Conservation (phyloP, 1,140 invertebrate genomes). For the Lucilia cuprina region DNA sequence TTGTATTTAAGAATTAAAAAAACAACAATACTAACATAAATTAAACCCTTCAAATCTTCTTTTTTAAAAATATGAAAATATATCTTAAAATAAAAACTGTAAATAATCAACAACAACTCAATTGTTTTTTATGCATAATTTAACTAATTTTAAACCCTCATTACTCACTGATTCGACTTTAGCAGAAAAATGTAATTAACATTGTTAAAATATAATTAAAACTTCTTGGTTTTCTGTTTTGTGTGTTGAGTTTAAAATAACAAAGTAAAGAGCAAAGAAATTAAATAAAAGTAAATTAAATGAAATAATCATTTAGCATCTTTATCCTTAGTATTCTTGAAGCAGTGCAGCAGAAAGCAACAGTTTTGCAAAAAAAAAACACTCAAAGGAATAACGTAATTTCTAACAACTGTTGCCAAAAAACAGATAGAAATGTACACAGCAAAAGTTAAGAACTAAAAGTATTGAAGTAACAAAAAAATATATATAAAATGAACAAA, state of each 20-base stretch:
- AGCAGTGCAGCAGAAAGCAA: background rate
- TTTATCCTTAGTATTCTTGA: background rate
- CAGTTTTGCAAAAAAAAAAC: background rate
- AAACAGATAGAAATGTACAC: background rate
- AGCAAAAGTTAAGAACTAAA: background rate
- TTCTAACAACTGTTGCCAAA: slow-evolving; percentile 4
- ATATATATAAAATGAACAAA: background rate
- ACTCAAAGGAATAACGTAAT: background rate
- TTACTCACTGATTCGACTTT: background rate
- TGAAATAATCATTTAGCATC: background rate
- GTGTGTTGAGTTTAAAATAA: background rate
- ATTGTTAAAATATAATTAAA: background rate
- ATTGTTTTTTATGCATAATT: background rate
- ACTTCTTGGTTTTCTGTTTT: background rate
- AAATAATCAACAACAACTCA: background rate
- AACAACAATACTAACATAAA: too few relatives aligned
- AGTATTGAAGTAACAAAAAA: background rate
- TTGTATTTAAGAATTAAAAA: too few relatives aligned
- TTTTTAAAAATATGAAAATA: too few relatives aligned
- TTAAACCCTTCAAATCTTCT: too few relatives aligned
- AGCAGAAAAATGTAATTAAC: background rate
- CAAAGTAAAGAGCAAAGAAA: background rate
- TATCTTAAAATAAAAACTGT: too few relatives aligned
- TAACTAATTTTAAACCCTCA: background rate
- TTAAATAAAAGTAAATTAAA: background rate